These are phyloP conservation scores for Vidua macroura DNA, from an alignment of 2,113 vertebrate species.

Conservation along the genomic window DNA sequence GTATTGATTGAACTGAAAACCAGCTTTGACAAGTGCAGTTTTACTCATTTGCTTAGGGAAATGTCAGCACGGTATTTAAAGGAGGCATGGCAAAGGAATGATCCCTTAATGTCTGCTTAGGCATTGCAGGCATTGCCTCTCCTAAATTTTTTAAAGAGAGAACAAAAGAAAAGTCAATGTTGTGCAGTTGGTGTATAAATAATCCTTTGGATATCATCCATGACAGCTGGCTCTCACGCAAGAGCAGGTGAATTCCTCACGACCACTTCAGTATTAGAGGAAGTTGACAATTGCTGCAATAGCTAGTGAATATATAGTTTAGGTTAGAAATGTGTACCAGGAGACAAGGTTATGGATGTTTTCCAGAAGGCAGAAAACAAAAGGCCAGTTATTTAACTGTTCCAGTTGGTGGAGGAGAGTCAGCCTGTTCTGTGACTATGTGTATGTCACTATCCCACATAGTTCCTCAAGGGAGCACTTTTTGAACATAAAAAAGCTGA, in stretches of 20 bases:
- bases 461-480: not conserved
- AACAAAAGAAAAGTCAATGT: not conserved
- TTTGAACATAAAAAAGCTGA: not conserved
- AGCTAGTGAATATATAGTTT: not conserved
- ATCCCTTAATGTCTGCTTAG: not conserved
- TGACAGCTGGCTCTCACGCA: not conserved
- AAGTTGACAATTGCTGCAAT: slow-evolving; percentile 5
- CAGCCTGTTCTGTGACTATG: not conserved
- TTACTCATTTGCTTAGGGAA: not conserved
- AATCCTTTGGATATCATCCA: not conserved
- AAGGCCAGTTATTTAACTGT: not conserved
- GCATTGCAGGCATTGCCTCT: not conserved
- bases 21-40: not conserved
- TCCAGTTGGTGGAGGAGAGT: not conserved
- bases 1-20: not conserved
- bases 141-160: not conserved
- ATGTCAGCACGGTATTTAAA: not conserved
- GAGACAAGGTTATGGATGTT: not conserved
- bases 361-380: not conserved
- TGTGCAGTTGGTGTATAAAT: not conserved
- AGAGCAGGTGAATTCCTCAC: not conserved
- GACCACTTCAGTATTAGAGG: not conserved
- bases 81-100: not conserved
- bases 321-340: not conserved
- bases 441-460: not conserved